These are phyloP conservation scores for Hypothenemus hampei DNA, from an alignment of 1,140 invertebrate species.

Conservation along the genomic window DNA sequence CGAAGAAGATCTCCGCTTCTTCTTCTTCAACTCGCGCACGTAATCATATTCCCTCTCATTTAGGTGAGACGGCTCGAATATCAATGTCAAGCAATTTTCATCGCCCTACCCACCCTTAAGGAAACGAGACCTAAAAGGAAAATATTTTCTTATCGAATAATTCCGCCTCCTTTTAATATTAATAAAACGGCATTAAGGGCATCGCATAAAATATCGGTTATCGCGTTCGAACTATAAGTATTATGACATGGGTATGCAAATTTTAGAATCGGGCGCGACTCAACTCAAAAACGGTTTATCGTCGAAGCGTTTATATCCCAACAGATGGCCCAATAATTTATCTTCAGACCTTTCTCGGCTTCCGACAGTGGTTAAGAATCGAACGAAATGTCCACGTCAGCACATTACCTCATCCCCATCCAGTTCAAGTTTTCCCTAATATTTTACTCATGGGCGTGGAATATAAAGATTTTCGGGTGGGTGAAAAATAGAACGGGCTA, in stretches of 20 bases:
- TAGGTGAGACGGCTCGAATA: no score
- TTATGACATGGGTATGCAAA: constrained; percentile 23
- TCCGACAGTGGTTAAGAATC: constrained; percentile 25
- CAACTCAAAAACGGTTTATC: constrained; percentile 25
- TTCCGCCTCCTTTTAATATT: not conserved
- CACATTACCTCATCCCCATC: no score
- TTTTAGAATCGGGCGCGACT: constrained; percentile 18
- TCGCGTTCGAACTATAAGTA: constrained; percentile 20
- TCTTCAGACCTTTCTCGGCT: constrained; percentile 13
- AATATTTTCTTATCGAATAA: not conserved
- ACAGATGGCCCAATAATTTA: constrained; percentile 24
- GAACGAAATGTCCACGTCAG: constrained; percentile 24
- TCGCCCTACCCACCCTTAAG: not conserved
- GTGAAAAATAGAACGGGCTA: no score
- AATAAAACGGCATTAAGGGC: not conserved
- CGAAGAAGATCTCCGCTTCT: no score
- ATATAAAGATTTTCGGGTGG: no score
- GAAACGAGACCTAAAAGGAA: not conserved
- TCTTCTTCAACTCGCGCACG: no score
- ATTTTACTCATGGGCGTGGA: no score
- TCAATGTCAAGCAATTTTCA: not conserved
- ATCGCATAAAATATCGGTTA: constrained; percentile 11
- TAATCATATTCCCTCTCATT: no score
- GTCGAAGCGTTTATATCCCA: constrained; percentile 17
- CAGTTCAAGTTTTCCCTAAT: not conserved